phyloP scores from a whole-genome alignment of 1,140 invertebrate species.

The Zaprionus inermis region DNA sequence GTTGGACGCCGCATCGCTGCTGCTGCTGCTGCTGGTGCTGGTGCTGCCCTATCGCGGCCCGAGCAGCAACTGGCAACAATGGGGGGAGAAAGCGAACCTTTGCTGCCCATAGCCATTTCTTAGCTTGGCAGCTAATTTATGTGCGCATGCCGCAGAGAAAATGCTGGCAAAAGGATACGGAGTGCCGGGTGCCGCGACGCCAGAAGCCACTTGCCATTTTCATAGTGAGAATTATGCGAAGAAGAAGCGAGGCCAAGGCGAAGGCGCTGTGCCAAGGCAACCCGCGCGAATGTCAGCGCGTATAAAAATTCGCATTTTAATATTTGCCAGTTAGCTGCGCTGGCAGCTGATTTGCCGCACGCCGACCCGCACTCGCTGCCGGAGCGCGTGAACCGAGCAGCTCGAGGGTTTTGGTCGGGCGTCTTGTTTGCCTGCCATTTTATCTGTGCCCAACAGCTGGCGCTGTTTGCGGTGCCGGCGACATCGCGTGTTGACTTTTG shows the following conservation, averaged over 20 bases:
- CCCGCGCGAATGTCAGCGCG: conserved; percentile 71
- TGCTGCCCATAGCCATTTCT: conserved; percentile 76
- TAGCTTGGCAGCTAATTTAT: conserved; percentile 82
- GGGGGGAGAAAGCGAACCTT: conserved; percentile 52
- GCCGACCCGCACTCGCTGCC: background rate
- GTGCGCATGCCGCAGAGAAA: conserved; percentile 78
- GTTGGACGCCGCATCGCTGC: conserved; percentile 31
- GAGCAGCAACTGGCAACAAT: conserved; percentile 46
- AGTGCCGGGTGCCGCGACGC: conserved; percentile 16
- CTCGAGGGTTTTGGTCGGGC: conserved; percentile 20
- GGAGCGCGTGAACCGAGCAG: background rate
- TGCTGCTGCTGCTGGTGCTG: conserved; percentile 8
- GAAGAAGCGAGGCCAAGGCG: background rate
- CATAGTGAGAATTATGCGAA: conserved; percentile 71
- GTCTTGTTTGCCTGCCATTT: conserved; percentile 75
- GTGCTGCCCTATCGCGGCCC: conserved; percentile 46
- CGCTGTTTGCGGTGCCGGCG: conserved; percentile 78
- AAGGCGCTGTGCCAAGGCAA: conserved; percentile 4
- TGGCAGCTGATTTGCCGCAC: conserved; percentile 79
- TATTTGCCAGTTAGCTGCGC: conserved; percentile 78
- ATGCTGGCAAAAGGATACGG: conserved; percentile 73
- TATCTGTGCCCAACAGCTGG: conserved; percentile 78
- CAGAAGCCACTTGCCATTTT: conserved; percentile 41
- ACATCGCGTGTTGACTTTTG: conserved; percentile 81
- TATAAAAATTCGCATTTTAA: conserved; percentile 82